Base-by-base conservation (phyloP, 2,113 vertebrate species). In the Piaya cayana region DNA sequence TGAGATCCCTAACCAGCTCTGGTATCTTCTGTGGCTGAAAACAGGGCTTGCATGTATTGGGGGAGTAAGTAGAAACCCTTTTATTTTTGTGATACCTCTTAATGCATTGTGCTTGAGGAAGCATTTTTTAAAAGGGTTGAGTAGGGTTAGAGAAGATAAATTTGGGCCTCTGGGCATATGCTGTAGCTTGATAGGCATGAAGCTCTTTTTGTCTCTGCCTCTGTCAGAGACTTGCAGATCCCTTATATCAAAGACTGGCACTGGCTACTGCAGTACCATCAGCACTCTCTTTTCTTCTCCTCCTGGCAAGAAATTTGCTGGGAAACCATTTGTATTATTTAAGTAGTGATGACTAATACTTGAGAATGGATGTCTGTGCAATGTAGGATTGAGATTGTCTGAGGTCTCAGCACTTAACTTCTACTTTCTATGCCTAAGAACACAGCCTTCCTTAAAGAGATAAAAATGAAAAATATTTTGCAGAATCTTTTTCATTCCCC, bases 41-140 rank as follows among this genome's bases (percentile, higher is more conserved):
- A 5, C 34, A 62, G 25, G 18, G 32, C 32, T 64, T 93, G 22
- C 22, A 26, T 90, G n/a, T 49, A 55, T 29, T 68, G 71, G 77
- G 37, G 34, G 43, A 67, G 15, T 74, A 36, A 62, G 14, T 15
- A 47, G 60, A 72, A 64, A 77, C 56, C 34, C 36, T 90, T 93
- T 78, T 58, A 63, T 49, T 95, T 88, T 90, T 92, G 49, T 90
- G 45, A 47, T 92, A 78, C 62, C 42, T 81, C 72, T 71, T 94
- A 90, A 90, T 93, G 90, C 55, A 32, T 95, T 96, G 88, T 79
- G 53, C 96, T 93, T 49, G 69, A 91, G 86, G 90, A 92, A 72
- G n/a, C 18, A 2, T 78, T 90, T 90, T 58, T 89, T 84, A 71
- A 88, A 85, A 84, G 78, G 91, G 30, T 88, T 2, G 1, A 79